Conservation (phyloP, 2,113 vertebrate genomes). For the Ursus arctos region DNA sequence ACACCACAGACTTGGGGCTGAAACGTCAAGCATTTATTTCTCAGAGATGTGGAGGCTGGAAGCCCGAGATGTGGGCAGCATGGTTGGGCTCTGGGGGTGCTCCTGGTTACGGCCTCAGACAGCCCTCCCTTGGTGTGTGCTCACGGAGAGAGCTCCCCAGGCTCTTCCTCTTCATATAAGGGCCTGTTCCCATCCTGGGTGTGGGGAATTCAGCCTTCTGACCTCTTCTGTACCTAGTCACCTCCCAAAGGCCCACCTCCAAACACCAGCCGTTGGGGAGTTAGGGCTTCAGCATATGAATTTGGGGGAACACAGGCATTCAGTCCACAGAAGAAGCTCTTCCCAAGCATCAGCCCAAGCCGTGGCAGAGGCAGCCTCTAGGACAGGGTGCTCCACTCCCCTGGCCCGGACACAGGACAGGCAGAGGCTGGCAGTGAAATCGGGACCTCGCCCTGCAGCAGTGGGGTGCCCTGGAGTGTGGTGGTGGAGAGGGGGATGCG, state of each 20-base stretch:
- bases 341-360: neutral
- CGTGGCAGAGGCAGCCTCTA: neutral
- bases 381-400: neutral
- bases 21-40: rapidly evolving
- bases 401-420: no score
- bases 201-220: neutral
- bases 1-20: neutral
- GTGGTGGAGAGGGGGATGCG: rapidly evolving
- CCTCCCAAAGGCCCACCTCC: neutral
- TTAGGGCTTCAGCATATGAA: neutral
- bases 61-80: neutral
- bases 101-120: neutral
- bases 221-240: neutral
- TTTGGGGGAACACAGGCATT: neutral
- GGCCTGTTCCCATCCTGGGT: neutral
- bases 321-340: neutral
- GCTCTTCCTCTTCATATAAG: neutral
- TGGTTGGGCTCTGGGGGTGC: rapidly evolving
- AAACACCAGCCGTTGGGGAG: neutral
- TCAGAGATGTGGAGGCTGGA: neutral
- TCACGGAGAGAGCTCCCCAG: neutral
- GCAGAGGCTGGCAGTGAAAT: neutral
- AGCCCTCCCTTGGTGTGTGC: neutral
- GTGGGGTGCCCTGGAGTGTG: neutral
- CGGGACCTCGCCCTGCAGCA: neutral